Evolutionary conservation across 2,113 vertebrate genomes (phyloP).

Genomic region (Ailurus styani): DNA sequence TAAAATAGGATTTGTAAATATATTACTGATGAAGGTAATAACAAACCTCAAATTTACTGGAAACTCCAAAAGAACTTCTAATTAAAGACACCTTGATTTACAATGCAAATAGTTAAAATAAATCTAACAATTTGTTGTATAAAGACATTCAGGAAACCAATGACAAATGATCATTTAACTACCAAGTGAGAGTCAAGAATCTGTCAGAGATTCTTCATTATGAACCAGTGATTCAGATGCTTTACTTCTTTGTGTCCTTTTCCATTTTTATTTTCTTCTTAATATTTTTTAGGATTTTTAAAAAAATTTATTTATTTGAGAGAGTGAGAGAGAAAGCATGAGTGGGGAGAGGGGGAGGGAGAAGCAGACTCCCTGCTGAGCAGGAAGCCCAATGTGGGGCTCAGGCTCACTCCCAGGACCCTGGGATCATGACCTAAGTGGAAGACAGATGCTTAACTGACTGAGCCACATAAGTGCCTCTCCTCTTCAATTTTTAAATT

Average conservation of each 20-base stretch:
- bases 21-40: neutral
- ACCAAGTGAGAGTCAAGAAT: neutral
- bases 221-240: neutral
- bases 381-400: no score
- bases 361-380: no score
- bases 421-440: no score
- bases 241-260: neutral
- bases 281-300: no score
- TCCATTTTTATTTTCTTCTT: neutral
- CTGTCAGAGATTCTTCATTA: neutral
- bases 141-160: neutral
- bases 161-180: neutral
- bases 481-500: neutral
- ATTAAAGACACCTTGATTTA: neutral
- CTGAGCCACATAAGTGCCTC: no score
- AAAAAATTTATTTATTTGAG: no score
- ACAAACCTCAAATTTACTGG: neutral
- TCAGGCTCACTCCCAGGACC: no score
- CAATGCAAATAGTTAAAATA: neutral
- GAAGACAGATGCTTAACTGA: no score
- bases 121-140: neutral
- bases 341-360: no score
- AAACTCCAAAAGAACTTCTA: neutral
- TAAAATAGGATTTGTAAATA: neutral
- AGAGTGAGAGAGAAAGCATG: no score